Evolutionary conservation across 2,113 vertebrate species (phyloP).

Genomic region (Leptobrachium leishanense): DNA sequence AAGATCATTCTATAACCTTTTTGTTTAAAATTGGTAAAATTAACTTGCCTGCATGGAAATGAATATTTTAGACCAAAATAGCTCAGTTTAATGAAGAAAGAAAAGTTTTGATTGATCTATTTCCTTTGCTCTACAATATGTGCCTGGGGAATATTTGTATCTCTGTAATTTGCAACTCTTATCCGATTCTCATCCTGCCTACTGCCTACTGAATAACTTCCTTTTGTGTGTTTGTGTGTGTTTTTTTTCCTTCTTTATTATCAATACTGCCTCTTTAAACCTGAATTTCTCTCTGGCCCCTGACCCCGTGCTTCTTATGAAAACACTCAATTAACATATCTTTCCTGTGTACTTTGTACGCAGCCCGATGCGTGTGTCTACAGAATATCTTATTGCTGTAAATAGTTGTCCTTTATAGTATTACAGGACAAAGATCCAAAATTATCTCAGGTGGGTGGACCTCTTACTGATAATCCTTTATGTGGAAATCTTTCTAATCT

Average conservation of each 20-base stretch:
- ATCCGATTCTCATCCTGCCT: too few relatives aligned
- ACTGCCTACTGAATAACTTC: too few relatives aligned
- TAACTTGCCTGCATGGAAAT: too few relatives aligned
- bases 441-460: conserved; percentile 8
- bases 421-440: conserved; percentile 22
- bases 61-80: too few relatives aligned
- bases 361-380: background rate
- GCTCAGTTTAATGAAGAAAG: too few relatives aligned
- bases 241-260: background rate
- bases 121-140: too few relatives aligned
- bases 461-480: background rate
- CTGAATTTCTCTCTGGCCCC: background rate
- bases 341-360: conserved; percentile 28
- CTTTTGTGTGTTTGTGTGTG: background rate
- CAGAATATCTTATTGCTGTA: conserved; percentile 10
- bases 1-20: too few relatives aligned
- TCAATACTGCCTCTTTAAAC: background rate
- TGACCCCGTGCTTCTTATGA: conserved; percentile 9
- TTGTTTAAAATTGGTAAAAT: too few relatives aligned
- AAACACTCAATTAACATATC: background rate
- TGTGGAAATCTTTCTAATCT: background rate
- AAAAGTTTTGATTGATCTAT: too few relatives aligned
- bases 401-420: conserved; percentile 29
- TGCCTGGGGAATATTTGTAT: too few relatives aligned
- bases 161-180: too few relatives aligned